Base-by-base conservation (phyloP, 2,113 vertebrate species). In the Prionailurus bengalensis region DNA sequence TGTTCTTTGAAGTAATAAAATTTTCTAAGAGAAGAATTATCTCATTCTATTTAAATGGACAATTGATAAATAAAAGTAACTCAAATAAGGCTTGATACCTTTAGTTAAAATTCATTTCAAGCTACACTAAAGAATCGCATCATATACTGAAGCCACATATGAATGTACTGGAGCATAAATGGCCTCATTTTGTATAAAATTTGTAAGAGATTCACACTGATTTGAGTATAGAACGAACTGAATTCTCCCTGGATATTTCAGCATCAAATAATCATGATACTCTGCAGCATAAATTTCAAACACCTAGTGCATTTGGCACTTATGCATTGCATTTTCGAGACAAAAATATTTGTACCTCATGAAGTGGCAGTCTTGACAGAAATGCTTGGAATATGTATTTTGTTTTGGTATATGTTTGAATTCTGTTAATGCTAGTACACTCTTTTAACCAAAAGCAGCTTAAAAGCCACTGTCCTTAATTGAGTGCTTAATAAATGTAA, bases 221-320 rank as follows among this genome's bases (percentile, higher is more conserved):
- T 23, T 31, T 76, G 21, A 36, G 15, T 82, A n/a, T 12, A 65
- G 27, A 94, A 71, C 4, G 33, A 63, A 88, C 48, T 0, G 17
- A 84, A 94, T 81, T 97, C 23, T 94, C 55, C 6, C 81, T 89
- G n/a, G 33, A 39, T 93, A 7, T 66, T 80, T 74, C 16, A n/a
- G 4, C 36, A 76, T 87, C 81, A 90, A 25, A 86, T 93, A 74
- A 82, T 86, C 53, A 79, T 31, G 23, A 53, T 78, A 36, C 5
- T 61, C 73, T 73, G 17, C 86, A 89, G 68, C 31, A 90, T 79
- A 79, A 29, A 84, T 84, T 92, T 90, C 2, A 25, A 70, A 95
- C 90, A 21, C 3, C 11, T 23, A 73, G 25, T 45, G 92, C 36
- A 39, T 8, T 83, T 61, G n/a, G 39, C 21, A 36, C 7, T 39